Base-by-base conservation (phyloP, 2,797 vertebrate genomes). In the Myiotriccus ornatus region DNA sequence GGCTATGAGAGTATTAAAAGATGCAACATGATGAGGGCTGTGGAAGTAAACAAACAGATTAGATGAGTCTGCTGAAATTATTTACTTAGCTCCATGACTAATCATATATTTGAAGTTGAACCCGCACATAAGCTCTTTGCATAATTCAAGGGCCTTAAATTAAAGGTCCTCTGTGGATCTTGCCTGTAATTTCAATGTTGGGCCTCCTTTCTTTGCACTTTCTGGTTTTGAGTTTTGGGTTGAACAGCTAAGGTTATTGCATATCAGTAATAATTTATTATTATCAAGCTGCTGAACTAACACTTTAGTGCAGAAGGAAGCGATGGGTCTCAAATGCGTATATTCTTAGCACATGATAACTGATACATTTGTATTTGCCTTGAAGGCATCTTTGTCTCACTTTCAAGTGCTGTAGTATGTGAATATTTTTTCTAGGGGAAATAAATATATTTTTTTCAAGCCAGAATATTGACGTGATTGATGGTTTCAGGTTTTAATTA, bases 11-110 rank as follows among this genome's bases (percentile, higher is more conserved):
- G 78, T 82, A 89, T 91, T 94, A 87, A 82, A 90, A 89, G 74
- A 82, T 76, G 37, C 4, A 6, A 81, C 69, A 62, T n/a, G 82
- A 75, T 88, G 77, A 91, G 67, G 77, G 70, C 47, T 82, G 41
- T 67, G 78, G 60, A 93, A 59, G 50, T 69, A 86, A 83, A 82
- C 74, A 92, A 81, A 83, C 73, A 88, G 91, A 88, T 94, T 84
- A 91, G 91, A 94, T 94, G 93, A 93, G 77, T 95, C 83, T 96
- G 89, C 92, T 93, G 92, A 96, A 94, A 92, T 86, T 86, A 78
- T 89, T 92, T 92, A 59, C 82, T 93, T 78, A 84, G 73, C 83
- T 94, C 89, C 52, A 88, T 96, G 95, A 95, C 95, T 96, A 95
- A 94, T 95, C 95, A 90, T 86, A 59, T 93, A 91, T 95, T 91